Conservation (phyloP, 2,113 vertebrate species). For the Phainopepla nitens region DNA sequence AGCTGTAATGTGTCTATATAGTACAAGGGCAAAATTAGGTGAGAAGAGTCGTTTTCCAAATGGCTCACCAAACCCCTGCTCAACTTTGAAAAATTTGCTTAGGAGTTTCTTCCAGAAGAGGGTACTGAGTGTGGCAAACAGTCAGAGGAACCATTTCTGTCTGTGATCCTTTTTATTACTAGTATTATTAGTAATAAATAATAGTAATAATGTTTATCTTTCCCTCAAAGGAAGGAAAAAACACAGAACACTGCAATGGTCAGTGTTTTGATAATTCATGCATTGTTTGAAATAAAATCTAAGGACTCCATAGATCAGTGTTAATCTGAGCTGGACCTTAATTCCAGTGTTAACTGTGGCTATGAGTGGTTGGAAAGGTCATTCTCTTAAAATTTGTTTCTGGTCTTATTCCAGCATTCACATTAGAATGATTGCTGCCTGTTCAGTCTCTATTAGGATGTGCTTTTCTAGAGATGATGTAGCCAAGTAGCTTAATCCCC, state of each 20-base stretch:
- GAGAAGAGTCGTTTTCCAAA: background rate
- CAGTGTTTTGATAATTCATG: background rate
- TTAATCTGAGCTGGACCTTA: background rate
- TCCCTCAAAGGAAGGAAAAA: background rate
- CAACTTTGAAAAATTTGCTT: background rate
- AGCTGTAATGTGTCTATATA: background rate
- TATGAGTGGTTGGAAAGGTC: background rate
- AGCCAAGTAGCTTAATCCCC: background rate
- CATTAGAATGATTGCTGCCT: constrained; percentile 8
- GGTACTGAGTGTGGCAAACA: background rate
- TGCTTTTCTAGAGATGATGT: background rate
- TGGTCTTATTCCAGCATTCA: background rate
- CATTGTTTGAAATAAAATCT: background rate
- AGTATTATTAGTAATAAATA: background rate
- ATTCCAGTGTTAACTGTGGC: background rate
- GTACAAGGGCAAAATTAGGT: background rate
- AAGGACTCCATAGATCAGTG: background rate
- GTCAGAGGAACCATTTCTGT: background rate
- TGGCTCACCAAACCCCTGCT: background rate
- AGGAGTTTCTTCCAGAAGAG: background rate
- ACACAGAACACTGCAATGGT: background rate
- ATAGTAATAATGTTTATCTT: background rate
- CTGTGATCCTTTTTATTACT: background rate
- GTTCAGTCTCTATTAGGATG: background rate
- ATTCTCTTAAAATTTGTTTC: background rate